Base-by-base conservation (phyloP, 1,140 invertebrate genomes). In the Drosophila lacteicornis region DNA sequence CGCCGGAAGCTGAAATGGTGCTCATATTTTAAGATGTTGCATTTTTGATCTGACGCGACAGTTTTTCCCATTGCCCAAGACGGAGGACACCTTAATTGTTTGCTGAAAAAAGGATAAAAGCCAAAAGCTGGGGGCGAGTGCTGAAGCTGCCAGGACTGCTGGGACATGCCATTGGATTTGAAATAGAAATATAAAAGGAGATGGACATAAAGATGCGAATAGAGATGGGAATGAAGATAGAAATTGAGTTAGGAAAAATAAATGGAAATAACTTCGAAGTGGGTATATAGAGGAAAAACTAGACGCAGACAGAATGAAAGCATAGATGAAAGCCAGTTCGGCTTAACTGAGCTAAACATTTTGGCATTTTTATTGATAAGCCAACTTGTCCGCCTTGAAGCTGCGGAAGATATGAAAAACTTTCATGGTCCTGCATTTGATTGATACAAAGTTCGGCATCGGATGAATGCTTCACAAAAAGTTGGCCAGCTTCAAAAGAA, bases 41-140 rank as follows among this genome's bases (percentile, higher is more conserved):
- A 70, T 83, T 80, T 80, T 75, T 79, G 77, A 83, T 84, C 76
- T 79, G 82, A 77, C 66, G 59, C 76, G 67, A 71, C 76, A 79
- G 51, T 71, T 71, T 79, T 27, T 79, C 55, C 78, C 78, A 79
- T 79, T 56, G 59, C 58, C 68, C 67, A 50, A 51, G 70, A 71
- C 59, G 51, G 45, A 71, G 57, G 75, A 79, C 42, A 63, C 55
- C 59, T 71, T 79, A 79, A 79, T 79, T 79, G 75, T 78, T 60
- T 51, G 51, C 19, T 19, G 36, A 27, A 17, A 49, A 61, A 63
- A 56, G 70, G 69, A 61, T 62, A 43, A 61, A 59, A 22, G 22
- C 36, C 36, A 43, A 40, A 22, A 11, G 22, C n/a, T 19, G 25
- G 46, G 30, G 40, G 11, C 30, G 22, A 33, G 3, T 36, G 33